Percentiles rank a stretch among this genome's conserved stretches.
These are phyloP conservation scores for Podarcis muralis DNA, from an alignment of 2,113 vertebrate species.

Conservation along the genomic window DNA sequence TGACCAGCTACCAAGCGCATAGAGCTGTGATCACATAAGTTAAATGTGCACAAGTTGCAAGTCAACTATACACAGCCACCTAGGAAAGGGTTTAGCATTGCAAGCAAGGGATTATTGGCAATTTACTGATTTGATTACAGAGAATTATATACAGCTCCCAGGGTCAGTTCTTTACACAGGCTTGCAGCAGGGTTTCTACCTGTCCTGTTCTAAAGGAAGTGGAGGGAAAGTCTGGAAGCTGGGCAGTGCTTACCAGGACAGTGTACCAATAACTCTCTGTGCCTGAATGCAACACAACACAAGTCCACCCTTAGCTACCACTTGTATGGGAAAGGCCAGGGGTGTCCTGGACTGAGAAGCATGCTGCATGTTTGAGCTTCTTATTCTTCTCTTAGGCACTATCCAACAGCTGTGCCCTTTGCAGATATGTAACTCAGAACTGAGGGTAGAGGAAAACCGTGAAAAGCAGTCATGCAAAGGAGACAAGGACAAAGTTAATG, in stretches of 20 bases:
- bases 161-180: neutral
- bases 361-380: neutral
- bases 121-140: neutral
- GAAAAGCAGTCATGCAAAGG: neutral
- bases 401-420: neutral
- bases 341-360: too few relatives aligned
- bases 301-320: neutral
- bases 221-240: neutral
- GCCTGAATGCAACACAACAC: neutral
- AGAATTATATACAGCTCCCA: neutral
- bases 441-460: neutral
- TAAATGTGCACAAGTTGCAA: too few relatives aligned
- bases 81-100: neutral
- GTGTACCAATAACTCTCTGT: neutral
- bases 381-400: neutral
- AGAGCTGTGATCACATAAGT: too few relatives aligned
- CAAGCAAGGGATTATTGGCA: neutral
- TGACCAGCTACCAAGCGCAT: too few relatives aligned
- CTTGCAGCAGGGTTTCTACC: neutral
- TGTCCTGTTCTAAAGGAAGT: neutral
- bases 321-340: neutral
- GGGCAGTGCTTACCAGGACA: neutral
- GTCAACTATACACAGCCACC: neutral
- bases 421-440: neutral
- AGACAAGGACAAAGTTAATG: neutral